A percentile compares a stretch with the other conserved stretches of the same genome.
Evolutionary conservation across 1,140 invertebrate genomes (phyloP).

Genomic region (Thaumetopoea pityocampa): DNA sequence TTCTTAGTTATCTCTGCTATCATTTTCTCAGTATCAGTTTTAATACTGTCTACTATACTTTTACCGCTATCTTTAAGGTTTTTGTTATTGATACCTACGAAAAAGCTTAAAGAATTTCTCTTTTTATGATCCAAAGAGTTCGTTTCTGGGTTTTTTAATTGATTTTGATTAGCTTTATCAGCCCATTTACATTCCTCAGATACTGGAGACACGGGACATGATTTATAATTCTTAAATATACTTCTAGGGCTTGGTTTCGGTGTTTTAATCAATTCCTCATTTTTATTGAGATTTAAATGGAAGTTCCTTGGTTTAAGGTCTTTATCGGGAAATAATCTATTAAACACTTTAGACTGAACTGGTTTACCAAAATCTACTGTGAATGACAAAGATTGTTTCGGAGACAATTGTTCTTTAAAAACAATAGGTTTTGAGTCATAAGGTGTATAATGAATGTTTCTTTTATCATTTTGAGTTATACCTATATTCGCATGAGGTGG

Average conservation of each 20-base stretch:
- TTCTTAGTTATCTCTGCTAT: constrained; percentile 79
- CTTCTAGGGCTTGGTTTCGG: constrained; percentile 73
- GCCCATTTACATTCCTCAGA: constrained; percentile 81
- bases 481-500: constrained; percentile 35
- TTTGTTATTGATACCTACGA: constrained; percentile 74
- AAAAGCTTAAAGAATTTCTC: constrained; percentile 76
- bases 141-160: constrained; percentile 26
- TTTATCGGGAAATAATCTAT: constrained; percentile 62
- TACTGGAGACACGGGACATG: constrained; percentile 81
- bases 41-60: constrained; percentile 78
- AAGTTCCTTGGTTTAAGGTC: constrained; percentile 62
- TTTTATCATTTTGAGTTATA: constrained; percentile 25
- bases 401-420: constrained; percentile 43
- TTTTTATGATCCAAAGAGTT: constrained; percentile 54
- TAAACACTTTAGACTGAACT: constrained; percentile 63
- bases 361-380: constrained; percentile 61
- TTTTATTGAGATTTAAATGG: constrained; percentile 52
- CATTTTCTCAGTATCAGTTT: constrained; percentile 79
- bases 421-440: constrained; percentile 36
- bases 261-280: constrained; percentile 51
- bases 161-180: constrained; percentile 59
- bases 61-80: constrained; percentile 75
- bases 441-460: constrained; percentile 32
- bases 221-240: constrained; percentile 82
- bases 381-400: constrained; percentile 50